Base-by-base conservation (phyloP, 35 echinoderm and acorn worm genomes). In the Lytechinus variegatus region DNA sequence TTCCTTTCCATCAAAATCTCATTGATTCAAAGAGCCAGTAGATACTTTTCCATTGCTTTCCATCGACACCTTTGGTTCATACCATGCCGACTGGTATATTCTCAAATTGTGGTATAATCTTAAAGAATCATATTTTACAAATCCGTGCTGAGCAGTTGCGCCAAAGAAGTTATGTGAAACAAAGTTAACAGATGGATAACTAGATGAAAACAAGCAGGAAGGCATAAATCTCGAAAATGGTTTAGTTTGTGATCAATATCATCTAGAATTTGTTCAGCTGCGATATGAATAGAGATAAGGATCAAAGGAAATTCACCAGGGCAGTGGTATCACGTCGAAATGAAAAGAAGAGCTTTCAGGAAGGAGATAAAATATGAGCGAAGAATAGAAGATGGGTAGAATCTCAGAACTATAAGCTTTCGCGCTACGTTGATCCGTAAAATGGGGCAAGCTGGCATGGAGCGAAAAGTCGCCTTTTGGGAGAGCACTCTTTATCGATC, bases 401-500 rank as follows among this genome's bases (percentile, higher is more conserved):
- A 24, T 79, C 66, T 79, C 66, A n/a, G 14, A 24, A 79, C 66
- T 16, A 4, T 24, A 7, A 79, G 66, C 66, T 79, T 58, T 79
- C 66, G 66, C 14, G 66, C 66, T 27, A 79, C 66, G 66, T 24
- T 79, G 66, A 79, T n/a, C 14, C 66, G 66, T 79, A 79, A 79
- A 79, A 79, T 79, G 66, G 66, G 66, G 19, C 66, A 79, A 79
- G 66, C 19, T 79, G 12, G 66, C 5, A 79, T 79, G 66, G 66
- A 27, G 66, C 19, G n/a, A 79, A 79, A 24, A 79, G 21, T 79
- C 66, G 66, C 66, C 66, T 79, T 16, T 24, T 79, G 66, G 66
- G 66, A 79, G 66, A 79, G 66, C 19, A 79, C 66, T 79, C 66
- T 19, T 79, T 79, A 79, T 79, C 66, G 66, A 79, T 79, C 66